phyloP scores from a whole-genome alignment of 23 tunicate species.

The Halocynthia aurantium region DNA sequence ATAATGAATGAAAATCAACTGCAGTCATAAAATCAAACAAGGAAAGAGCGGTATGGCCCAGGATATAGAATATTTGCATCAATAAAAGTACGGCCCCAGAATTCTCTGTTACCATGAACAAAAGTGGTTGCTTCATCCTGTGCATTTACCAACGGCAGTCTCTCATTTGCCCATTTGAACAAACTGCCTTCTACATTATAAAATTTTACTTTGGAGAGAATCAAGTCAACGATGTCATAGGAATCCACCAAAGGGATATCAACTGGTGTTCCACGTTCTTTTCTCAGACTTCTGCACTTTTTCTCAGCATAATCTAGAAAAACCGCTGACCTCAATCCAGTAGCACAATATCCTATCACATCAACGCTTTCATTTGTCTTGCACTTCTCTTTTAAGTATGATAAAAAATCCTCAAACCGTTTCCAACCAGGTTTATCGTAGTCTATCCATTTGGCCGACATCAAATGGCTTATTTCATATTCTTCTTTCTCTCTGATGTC shows the following conservation, averaged over 20 bases:
- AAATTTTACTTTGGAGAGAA: neutral
- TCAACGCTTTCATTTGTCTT: neutral
- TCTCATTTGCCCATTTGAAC: conserved; percentile 89
- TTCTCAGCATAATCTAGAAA: neutral
- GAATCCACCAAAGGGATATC: neutral
- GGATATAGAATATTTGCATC: too few relatives aligned
- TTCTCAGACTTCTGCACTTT: neutral
- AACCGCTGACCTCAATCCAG: conserved; percentile 8
- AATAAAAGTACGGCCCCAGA: conserved; percentile 55
- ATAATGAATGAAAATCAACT: too few relatives aligned
- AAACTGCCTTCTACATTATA: conserved; percentile 72
- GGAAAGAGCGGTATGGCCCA: too few relatives aligned
- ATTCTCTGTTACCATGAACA: conserved; percentile 52
- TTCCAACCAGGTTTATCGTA: neutral
- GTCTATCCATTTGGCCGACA: conserved; percentile 6
- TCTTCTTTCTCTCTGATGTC: conserved; percentile 9
- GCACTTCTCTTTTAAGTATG: neutral
- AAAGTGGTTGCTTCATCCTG: conserved; percentile 23
- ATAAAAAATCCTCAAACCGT: neutral
- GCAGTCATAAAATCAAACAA: too few relatives aligned
- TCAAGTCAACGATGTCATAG: too few relatives aligned
- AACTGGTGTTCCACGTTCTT: conserved; percentile 10
- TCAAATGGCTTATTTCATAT: conserved; percentile 12
- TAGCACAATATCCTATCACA: conserved; percentile 17
- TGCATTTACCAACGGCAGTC: conserved; percentile 35